Percentiles rank a stretch among this genome's conserved stretches.
phyloP scores from a whole-genome alignment of 1,140 invertebrate species.

The Platorchestia sp. region DNA sequence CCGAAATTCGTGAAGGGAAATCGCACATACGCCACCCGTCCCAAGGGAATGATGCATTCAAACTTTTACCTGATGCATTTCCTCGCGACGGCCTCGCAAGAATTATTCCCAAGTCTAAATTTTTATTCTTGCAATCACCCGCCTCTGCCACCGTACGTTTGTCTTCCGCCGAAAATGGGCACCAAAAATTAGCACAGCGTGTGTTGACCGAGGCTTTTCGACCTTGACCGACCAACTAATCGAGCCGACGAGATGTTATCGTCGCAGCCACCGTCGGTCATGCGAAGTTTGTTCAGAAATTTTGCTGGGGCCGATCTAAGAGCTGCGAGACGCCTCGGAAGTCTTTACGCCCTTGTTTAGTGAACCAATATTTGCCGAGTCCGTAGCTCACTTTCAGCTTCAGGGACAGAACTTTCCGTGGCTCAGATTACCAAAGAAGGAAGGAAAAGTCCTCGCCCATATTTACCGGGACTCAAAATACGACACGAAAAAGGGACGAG shows the following conservation, averaged over 20 bases:
- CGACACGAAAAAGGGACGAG: not conserved
- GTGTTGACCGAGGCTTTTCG: not conserved
- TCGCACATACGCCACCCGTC: not conserved
- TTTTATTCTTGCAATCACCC: not conserved
- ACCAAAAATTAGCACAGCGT: not conserved
- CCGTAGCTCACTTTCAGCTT: constrained; percentile 6
- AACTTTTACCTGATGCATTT: not conserved
- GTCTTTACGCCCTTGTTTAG: not conserved
- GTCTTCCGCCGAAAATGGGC: not conserved
- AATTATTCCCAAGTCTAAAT: not conserved
- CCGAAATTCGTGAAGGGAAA: not conserved
- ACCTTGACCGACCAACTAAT: not conserved
- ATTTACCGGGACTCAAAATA: not conserved
- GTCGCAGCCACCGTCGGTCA: not conserved
- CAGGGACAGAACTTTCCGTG: not conserved
- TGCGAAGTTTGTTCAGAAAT: not conserved
- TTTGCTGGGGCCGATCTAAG: not conserved
- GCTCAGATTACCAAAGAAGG: not conserved
- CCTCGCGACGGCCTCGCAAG: not conserved
- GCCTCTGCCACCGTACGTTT: not conserved
- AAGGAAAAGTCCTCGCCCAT: not conserved
- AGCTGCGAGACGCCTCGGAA: not conserved
- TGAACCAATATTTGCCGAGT: not conserved
- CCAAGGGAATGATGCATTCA: not conserved
- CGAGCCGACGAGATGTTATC: not conserved